These are phyloP conservation scores for Micropoecilia bifurca DNA, from an alignment of 2,797 vertebrate genomes.

Conservation along the genomic window DNA sequence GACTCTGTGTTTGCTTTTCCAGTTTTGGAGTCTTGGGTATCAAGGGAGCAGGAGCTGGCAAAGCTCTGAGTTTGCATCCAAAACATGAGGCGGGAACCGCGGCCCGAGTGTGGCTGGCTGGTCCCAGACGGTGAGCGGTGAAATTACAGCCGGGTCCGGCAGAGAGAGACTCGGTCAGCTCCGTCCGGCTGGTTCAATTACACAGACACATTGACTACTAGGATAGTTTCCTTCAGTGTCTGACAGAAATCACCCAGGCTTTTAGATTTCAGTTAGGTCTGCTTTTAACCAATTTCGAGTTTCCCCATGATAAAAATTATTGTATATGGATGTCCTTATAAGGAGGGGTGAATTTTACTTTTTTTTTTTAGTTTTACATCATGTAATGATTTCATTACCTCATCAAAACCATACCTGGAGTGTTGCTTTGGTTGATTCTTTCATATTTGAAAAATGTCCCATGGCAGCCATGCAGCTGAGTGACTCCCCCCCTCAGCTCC, in stretches of 20 bases:
- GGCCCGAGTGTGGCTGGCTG: slow-evolving; percentile 81
- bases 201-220: slow-evolving; percentile 1
- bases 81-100: slow-evolving; percentile 83
- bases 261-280: background rate
- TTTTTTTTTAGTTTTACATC: too few relatives aligned
- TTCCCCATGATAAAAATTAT: background rate
- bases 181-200: slow-evolving; percentile 85
- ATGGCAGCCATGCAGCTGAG: too few relatives aligned
- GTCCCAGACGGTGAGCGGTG: slow-evolving; percentile 83
- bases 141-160: slow-evolving; percentile 87
- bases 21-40: slow-evolving; percentile 82
- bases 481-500: too few relatives aligned
- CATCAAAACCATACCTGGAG: too few relatives aligned
- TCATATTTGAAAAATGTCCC: too few relatives aligned
- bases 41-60: slow-evolving; percentile 83
- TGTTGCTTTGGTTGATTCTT: too few relatives aligned
- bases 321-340: background rate
- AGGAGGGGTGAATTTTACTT: too few relatives aligned
- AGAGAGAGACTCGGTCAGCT: slow-evolving; percentile 85
- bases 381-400: too few relatives aligned
- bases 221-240: background rate
- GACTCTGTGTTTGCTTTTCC: slow-evolving; percentile 82
- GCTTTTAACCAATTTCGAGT: background rate
- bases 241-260: slow-evolving; percentile 12
- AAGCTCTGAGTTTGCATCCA: slow-evolving; percentile 88